Conservation (phyloP, 2,113 vertebrate genomes). For the Hippocampus zosterae region DNA sequence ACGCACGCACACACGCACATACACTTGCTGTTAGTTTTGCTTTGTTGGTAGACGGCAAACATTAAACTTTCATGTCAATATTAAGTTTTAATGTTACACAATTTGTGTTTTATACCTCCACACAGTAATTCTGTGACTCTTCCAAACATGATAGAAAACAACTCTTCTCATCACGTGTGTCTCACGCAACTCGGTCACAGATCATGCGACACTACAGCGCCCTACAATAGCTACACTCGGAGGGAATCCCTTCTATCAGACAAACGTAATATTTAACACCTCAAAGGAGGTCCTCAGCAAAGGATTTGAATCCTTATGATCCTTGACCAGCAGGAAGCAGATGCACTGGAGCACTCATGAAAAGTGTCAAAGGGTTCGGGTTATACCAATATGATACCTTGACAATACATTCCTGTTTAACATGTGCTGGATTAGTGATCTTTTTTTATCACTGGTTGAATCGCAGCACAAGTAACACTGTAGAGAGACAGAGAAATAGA, state of each 20-base stretch:
- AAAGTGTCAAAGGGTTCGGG: neutral
- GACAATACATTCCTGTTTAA: too few species aligned
- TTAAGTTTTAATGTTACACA: too few species aligned
- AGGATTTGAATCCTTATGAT: constrained; percentile 40
- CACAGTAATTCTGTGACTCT: too few species aligned
- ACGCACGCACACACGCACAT: too few species aligned
- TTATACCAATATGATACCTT: neutral
- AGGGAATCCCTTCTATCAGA: constrained; percentile 43
- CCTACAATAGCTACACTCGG: constrained; percentile 38
- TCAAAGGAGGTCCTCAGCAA: constrained; percentile 37
- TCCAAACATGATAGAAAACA: neutral
- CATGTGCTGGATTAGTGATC: neutral
- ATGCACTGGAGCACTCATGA: neutral
- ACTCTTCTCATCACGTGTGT: neutral
- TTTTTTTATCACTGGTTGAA: neutral
- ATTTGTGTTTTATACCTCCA: too few species aligned
- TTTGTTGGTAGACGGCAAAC: too few species aligned
- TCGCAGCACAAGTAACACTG: neutral
- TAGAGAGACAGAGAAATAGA: constrained; percentile 1
- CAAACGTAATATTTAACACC: constrained; percentile 48
- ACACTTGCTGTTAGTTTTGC: too few species aligned
- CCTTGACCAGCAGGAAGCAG: constrained; percentile 6
- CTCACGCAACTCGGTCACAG: constrained; percentile 8
- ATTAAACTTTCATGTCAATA: too few species aligned
- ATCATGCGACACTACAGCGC: constrained; percentile 32